phyloP scores from a whole-genome alignment of 2,888 invertebrate genomes.

The Troides aeacus region DNA sequence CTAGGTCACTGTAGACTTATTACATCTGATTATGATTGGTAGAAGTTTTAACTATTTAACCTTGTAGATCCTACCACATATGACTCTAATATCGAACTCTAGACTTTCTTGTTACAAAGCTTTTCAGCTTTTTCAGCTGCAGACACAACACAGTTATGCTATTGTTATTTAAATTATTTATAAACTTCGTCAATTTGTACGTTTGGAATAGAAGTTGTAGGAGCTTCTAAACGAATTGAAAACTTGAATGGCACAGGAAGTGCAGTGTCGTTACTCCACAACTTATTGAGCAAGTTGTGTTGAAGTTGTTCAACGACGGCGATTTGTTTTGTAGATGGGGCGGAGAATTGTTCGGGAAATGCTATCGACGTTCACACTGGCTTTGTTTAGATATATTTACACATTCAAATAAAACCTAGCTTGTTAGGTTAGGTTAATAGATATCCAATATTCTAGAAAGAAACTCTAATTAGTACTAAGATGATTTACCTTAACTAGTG shows the following conservation, averaged over 20 bases:
- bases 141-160: too few relatives aligned
- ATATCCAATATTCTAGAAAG: too few relatives aligned
- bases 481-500: too few relatives aligned
- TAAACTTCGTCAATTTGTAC: constrained; percentile 14
- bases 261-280: constrained; percentile 7
- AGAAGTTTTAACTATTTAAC: too few relatives aligned
- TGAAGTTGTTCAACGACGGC: constrained; percentile 10
- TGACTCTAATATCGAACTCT: too few relatives aligned
- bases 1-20: too few relatives aligned
- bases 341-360: constrained; percentile 8
- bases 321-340: constrained; percentile 12
- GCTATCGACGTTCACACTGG: background rate
- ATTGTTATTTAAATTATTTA: background rate
- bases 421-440: too few relatives aligned
- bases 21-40: too few relatives aligned
- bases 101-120: too few relatives aligned
- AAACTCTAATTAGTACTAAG: too few relatives aligned
- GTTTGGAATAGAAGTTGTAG: constrained; percentile 6
- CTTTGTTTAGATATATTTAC: constrained; percentile 5
- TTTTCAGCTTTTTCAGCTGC: too few relatives aligned
- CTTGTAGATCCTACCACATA: too few relatives aligned
- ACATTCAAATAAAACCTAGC: background rate
- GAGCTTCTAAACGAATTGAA: constrained; percentile 12
- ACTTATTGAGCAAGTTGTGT: constrained; percentile 19
- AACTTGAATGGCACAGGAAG: background rate